Conservation (phyloP, 2,888 invertebrate species). For the Euzetes globulus region DNA sequence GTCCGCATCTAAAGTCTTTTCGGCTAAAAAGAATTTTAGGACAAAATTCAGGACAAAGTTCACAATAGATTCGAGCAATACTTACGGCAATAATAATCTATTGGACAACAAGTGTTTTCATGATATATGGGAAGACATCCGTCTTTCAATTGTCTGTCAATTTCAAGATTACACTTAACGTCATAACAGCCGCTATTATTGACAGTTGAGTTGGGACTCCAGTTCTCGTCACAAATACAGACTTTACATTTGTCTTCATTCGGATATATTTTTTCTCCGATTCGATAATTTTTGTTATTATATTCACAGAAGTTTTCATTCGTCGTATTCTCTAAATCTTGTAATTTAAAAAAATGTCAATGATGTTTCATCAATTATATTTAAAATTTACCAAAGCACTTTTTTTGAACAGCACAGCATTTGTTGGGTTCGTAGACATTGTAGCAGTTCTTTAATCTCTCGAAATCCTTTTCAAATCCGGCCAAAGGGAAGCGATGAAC, state of each 20-base stretch:
- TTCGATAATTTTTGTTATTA: conserved; percentile 35
- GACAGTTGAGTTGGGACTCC: conserved; percentile 35
- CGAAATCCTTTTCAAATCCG: background rate
- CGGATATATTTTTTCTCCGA: conserved; percentile 39
- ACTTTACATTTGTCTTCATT: conserved; percentile 37
- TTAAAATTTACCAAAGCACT: background rate
- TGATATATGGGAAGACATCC: conserved; percentile 41
- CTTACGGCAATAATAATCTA: conserved; percentile 41
- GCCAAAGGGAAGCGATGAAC: background rate
- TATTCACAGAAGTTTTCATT: conserved; percentile 33
- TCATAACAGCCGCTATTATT: conserved; percentile 33
- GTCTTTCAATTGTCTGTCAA: conserved; percentile 31
- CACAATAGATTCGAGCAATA: background rate
- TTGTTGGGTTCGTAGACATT: background rate
- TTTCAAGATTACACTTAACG: conserved; percentile 35
- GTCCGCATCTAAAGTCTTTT: background rate
- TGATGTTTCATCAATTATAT: background rate
- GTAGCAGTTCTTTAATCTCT: background rate
- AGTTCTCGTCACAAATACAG: conserved; percentile 39
- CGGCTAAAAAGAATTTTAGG: background rate
- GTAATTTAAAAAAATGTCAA: background rate
- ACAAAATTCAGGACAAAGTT: background rate
- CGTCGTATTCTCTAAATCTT: background rate
- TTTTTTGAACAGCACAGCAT: background rate
- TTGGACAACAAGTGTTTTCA: conserved; percentile 39